phyloP scores from a whole-genome alignment of 1,140 invertebrate species.

The Micrasema minimum region DNA sequence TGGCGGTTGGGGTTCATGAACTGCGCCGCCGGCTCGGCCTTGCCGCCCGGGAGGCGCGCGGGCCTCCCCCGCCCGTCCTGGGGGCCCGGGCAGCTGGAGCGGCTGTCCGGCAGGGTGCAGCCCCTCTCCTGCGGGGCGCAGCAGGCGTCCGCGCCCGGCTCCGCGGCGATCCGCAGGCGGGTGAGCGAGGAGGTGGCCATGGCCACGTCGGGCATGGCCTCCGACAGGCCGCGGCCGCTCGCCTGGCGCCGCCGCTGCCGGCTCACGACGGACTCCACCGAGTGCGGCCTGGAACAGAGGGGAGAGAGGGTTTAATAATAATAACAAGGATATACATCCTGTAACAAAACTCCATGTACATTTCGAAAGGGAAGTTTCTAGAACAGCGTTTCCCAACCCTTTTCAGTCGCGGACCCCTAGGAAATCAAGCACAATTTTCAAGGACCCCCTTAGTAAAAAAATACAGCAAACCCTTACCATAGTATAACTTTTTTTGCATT shows the following conservation, averaged over 20 bases:
- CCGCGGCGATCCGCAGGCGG: slow-evolving; percentile 66
- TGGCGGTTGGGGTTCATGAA: slow-evolving; percentile 53
- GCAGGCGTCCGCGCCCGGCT: neutral
- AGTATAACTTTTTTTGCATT: no score
- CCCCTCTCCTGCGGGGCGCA: no score
- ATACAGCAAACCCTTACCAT: no score
- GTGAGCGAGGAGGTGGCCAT: slow-evolving; percentile 83
- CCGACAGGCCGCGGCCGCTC: slow-evolving; percentile 67
- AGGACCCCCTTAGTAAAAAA: no score
- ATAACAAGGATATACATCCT: neutral
- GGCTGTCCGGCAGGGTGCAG: no score
- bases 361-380: no score
- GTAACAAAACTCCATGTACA: neutral
- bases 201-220: slow-evolving; percentile 89
- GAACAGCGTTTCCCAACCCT: no score
- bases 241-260: slow-evolving; percentile 59
- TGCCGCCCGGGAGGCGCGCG: no score
- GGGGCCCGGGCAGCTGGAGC: no score
- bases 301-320: neutral
- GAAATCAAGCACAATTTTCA: no score
- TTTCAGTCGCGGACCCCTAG: neutral
- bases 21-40: slow-evolving; percentile 27
- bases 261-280: slow-evolving; percentile 56
- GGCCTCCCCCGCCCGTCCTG: no score
- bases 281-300: slow-evolving; percentile 33